phyloP scores from a whole-genome alignment of 2,113 vertebrate genomes.

The Leptobrachium ailaonicum region DNA sequence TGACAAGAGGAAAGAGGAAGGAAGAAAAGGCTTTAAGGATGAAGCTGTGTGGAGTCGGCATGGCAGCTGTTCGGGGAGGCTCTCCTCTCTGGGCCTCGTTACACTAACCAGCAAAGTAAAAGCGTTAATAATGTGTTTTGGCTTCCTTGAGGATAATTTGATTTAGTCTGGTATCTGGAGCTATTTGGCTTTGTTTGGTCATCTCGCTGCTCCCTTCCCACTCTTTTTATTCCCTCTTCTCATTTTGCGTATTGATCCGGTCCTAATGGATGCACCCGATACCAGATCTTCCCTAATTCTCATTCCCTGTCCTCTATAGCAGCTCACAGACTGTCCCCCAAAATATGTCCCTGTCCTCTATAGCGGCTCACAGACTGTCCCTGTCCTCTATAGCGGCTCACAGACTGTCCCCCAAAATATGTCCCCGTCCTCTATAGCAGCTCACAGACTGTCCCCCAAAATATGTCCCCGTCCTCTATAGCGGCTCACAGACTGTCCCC shows the following conservation, averaged over 20 bases:
- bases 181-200: slow-evolving; percentile 92
- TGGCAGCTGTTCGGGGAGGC: background rate
- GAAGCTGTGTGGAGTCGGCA: background rate
- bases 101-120: slow-evolving; percentile 78
- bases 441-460: too few relatives aligned
- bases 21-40: background rate
- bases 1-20: too few relatives aligned
- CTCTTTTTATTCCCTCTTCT: slow-evolving; percentile 59
- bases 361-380: too few relatives aligned
- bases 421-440: too few relatives aligned
- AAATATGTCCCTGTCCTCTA: too few relatives aligned
- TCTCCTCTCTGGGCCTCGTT: slow-evolving; percentile 43
- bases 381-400: too few relatives aligned
- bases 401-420: too few relatives aligned
- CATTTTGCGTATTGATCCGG: slow-evolving; percentile 82
- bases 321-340: too few relatives aligned
- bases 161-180: slow-evolving; percentile 84
- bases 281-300: slow-evolving; percentile 85
- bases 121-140: slow-evolving; percentile 86
- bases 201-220: slow-evolving; percentile 60
- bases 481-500: too few relatives aligned
- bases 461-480: too few relatives aligned
- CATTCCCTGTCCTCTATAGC: slow-evolving; percentile 53
- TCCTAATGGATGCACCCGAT: slow-evolving; percentile 95
- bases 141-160: slow-evolving; percentile 88